Evolutionary conservation across 1,140 invertebrate genomes (phyloP).

Genomic region (Paraescarpia echinospica): DNA sequence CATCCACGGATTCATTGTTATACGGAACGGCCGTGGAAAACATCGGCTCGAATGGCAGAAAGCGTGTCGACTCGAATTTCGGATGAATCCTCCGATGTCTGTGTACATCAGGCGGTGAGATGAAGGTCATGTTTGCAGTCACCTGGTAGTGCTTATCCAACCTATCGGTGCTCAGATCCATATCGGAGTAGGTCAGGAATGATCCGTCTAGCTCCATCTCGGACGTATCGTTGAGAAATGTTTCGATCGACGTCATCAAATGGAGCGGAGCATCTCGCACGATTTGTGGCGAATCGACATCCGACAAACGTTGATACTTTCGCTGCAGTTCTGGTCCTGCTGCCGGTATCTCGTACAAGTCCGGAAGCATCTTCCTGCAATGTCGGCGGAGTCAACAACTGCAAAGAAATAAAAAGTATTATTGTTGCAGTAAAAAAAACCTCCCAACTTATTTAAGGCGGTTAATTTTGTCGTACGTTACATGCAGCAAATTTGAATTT

Average conservation of each 20-base stretch:
- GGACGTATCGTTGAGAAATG: neutral
- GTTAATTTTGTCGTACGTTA: neutral
- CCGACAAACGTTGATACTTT: neutral
- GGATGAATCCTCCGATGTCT: neutral
- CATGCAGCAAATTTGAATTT: too few relatives aligned
- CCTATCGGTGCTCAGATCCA: neutral
- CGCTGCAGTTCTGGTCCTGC: neutral
- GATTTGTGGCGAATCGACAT: neutral
- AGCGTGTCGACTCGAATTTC: neutral
- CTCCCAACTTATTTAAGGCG: neutral
- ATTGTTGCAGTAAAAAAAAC: neutral
- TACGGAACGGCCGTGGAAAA: neutral
- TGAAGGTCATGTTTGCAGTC: neutral
- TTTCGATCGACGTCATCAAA: neutral
- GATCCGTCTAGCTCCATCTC: neutral
- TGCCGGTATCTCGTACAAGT: neutral
- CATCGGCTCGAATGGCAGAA: neutral
- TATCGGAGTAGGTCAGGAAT: neutral
- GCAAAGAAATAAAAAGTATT: neutral
- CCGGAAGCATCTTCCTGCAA: neutral
- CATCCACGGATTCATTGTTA: neutral
- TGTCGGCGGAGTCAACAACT: neutral
- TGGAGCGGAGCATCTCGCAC: neutral
- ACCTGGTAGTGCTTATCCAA: neutral
- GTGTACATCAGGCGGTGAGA: neutral